Base-by-base conservation (phyloP, 2,113 vertebrate species). In the Nannospalax galili region DNA sequence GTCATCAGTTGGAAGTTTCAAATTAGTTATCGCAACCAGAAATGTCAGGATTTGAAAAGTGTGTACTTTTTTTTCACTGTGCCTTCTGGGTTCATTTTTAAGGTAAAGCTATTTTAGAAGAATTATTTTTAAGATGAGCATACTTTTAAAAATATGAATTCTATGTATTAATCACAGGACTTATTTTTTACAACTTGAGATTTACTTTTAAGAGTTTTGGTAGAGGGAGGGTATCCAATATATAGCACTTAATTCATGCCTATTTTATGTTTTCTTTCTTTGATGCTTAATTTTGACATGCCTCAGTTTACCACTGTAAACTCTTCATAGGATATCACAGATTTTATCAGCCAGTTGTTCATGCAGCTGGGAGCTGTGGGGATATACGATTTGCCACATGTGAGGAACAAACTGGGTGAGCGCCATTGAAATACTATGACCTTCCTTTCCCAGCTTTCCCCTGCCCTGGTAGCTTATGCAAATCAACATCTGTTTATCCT, bases 281-380 rank as follows among this genome's bases (percentile, higher is more conserved):
- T 91, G 40, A 67, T 93, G 37, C 77, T 92, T 93, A 28, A 85
- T 96, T 42, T 40, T 74, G 78, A 60, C 16, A 79, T 96, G 81
- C 97, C 94, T 93, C 32, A 74, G 91, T 97, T 91, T 56, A 84
- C 80, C 40, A 60, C 64, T 96, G 52, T 96, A 45, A 98, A 97
- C 95, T 84, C 94, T 98, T 84, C 0, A 0, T 97, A 97, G 94
- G 88, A 94, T 93, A 67, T 97, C 35, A 37, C 93, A 96, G 84
- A 97, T 88, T 93, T 98, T 97, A 87, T 88, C 80, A 97, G 72
- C 84, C 97, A 96, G 0, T 98, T 98, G 65, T 95, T 97, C 93
- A 98, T 97, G 95, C 69, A 93, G 4, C 75, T 97, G 96, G 82
- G 95, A 89, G 90, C 75, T 90, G 85, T 97, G 95, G 56, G 91